Conservation (phyloP, 2,888 invertebrate species). For the Itoplectis maculator region DNA sequence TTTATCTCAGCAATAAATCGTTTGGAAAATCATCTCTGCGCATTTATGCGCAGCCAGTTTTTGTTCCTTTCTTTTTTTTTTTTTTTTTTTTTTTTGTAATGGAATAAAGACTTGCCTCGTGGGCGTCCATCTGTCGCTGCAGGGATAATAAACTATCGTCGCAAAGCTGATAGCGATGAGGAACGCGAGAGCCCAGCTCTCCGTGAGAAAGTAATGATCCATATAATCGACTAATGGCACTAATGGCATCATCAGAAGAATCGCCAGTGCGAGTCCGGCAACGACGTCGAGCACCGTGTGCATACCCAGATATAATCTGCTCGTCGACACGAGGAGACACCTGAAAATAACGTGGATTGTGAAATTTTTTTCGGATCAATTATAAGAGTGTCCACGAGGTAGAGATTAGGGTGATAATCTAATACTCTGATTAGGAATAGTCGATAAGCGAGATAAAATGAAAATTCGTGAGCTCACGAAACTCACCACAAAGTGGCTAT, state of each 20-base stretch:
- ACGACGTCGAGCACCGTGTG: constrained; percentile 95
- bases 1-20: neutral
- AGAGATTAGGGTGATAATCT: neutral
- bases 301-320: constrained; percentile 96
- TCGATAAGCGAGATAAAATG: constrained; percentile 40
- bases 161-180: constrained; percentile 88
- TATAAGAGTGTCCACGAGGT: no score
- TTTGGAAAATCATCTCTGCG: neutral
- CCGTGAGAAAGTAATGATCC: constrained; percentile 90
- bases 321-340: constrained; percentile 92
- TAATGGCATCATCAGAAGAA: constrained; percentile 89
- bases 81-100: neutral
- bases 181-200: constrained; percentile 88
- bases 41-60: neutral
- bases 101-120: constrained; percentile 88
- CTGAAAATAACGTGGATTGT: constrained; percentile 72
- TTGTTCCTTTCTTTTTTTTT: no score
- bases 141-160: constrained; percentile 92
- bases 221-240: constrained; percentile 91
- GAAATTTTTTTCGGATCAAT: neutral
- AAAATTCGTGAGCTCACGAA: neutral
- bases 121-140: constrained; percentile 94
- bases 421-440: neutral
- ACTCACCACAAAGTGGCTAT: constrained; percentile 87
- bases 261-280: constrained; percentile 90